Base-by-base conservation (phyloP, 2,888 invertebrate species). In the Drosophila pseudotakahashii region DNA sequence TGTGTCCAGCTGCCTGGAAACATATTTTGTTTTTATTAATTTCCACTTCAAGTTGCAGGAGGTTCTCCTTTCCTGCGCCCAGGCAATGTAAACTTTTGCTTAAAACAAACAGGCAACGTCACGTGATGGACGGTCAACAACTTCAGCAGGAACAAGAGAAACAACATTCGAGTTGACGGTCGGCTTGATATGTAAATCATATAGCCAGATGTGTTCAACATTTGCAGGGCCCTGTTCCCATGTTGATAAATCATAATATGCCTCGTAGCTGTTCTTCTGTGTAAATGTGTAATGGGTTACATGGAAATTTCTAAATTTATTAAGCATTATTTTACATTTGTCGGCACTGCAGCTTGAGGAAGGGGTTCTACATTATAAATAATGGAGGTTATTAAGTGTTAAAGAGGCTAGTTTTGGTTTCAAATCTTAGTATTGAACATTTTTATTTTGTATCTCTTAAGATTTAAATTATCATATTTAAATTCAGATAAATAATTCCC, bases 121-220 rank as follows among this genome's bases (percentile, higher is more conserved):
- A 68, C 51, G 72, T 81, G 81, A 83, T 75, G 83, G 76, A 81
- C 83, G 81, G 66, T 75, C 79, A 79, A 79, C 79, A 82, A 81
- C 76, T 81, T 73, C 71, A 69, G 63, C 67, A 60, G 45, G 39
- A 70, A 19, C 44, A 61, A 59, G 62, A 71, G 68, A 58, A 50
- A 42, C 61, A 71, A 55, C 69, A 69, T 34, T 41, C 36, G 48
- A 51, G 63, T 44, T 73, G 73, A 74, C 77, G 70, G 41, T 63
- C 54, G 69, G 70, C 70, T 47, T 71, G 62, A 63, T 73, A 81
- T 81, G 83, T 82, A 83, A 81, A 81, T 83, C 74, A 77, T 74
- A 47, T 50, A 54, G 69, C 68, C 79, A 83, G 74, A 72, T 81
- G 81, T 69, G 70, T 37, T 47, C 57, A 63, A 64, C 77, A 75